phyloP scores from a whole-genome alignment of 2,888 invertebrate species.

The Cheilosia pagana region DNA sequence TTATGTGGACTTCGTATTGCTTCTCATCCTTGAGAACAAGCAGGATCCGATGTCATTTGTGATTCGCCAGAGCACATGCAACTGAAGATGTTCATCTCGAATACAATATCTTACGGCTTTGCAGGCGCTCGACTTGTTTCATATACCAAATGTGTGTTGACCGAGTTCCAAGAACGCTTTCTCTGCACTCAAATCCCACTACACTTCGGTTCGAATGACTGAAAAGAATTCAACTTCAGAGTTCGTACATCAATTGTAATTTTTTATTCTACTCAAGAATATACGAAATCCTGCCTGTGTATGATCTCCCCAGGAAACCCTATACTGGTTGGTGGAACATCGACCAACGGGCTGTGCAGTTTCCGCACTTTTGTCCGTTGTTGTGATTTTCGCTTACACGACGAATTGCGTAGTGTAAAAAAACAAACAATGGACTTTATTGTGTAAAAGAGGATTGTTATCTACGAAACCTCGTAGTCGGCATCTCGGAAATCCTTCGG shows the following conservation, averaged over 20 bases:
- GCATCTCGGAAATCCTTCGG: constrained; percentile 24
- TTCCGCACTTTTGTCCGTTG: background rate
- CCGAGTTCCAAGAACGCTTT: constrained; percentile 7
- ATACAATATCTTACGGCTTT: constrained; percentile 35
- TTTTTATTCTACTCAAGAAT: background rate
- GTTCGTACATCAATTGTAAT: constrained; percentile 15
- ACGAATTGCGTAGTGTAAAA: constrained; percentile 31
- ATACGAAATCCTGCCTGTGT: constrained; percentile 10
- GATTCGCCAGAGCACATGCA: constrained; percentile 19
- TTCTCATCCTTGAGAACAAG: background rate
- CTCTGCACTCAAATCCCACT: background rate
- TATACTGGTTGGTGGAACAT: background rate
- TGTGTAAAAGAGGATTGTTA: background rate
- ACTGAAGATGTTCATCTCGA: constrained; percentile 34
- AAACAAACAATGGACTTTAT: constrained; percentile 38
- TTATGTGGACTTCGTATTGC: constrained; percentile 16
- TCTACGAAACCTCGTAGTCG: constrained; percentile 3
- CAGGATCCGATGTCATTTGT: constrained; percentile 37
- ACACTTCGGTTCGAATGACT: constrained; percentile 7
- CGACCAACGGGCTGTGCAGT: background rate
- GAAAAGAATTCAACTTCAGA: background rate
- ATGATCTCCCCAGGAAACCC: background rate
- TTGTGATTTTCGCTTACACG: constrained; percentile 33
- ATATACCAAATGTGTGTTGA: constrained; percentile 24
- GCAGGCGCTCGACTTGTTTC: constrained; percentile 33